Base-by-base conservation (phyloP, 2,888 invertebrate species). In the Neelides folsomi region DNA sequence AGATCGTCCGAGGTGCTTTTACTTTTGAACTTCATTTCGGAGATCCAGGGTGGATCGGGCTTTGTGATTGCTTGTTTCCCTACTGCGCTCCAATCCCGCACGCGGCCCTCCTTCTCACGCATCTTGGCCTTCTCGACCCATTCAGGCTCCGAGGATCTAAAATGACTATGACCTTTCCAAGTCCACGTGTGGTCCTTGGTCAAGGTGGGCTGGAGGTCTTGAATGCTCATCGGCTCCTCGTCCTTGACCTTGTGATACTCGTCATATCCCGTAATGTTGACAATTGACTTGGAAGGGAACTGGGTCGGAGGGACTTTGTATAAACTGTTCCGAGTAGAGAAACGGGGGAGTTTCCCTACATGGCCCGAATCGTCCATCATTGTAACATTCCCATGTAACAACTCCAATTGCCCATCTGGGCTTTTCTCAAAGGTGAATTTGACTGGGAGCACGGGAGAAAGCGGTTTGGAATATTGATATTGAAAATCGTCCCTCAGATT, bases 41-140 rank as follows among this genome's bases (percentile, higher is more conserved):
- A 55, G 13, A 64, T 55, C 64, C 64, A 64, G 13, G 64, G 64
- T 9, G 64, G 59, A 15, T 64, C 63, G 5, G 58, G 43, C 16
- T 56, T 53, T 20, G 50, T 37, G n/a, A 16, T 45, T 6, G 47
- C 13, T 18, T 55, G 58, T 27, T 60, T 58, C 27, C 60, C 64
- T 27, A 64, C 51, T 7, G 56, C 46, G 35, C 52, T 62, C 64
- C 64, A 64, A 45, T 64, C 64, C 2, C 56, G 60, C 4, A 62
- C 55, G 10, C 60, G 47, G 4, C 27, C 27, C 7, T 27, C 4
- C 15, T 53, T 41, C 37, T 64, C 64, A 19, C 64, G 47, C 46
- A 57, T 64, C 43, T 54, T 58, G 27, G 63, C 63, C 45, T 62
- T 64, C 2, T 55, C 58, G 7, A 64, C 58, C 64, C 64, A 64